Conservation (phyloP, 1,140 invertebrate species). For the Helicorthomorpha holstii region DNA sequence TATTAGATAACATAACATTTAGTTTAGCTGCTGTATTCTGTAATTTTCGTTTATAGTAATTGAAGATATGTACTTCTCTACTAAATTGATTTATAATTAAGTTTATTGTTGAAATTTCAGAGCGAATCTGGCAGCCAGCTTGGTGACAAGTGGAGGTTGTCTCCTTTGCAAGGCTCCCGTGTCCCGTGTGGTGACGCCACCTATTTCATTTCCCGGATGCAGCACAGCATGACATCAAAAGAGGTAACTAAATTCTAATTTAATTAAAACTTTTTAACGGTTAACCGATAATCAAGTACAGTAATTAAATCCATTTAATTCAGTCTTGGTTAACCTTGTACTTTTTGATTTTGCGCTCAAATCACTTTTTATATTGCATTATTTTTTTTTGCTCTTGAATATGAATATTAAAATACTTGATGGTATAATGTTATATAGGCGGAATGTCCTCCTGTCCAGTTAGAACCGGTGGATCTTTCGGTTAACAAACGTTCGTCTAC, state of each 20-base stretch:
- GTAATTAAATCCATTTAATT: neutral
- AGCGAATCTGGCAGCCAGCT: slow-evolving; percentile 1
- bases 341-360: no score
- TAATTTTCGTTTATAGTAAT: no score
- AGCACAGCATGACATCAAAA: slow-evolving; percentile 11
- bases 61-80: neutral
- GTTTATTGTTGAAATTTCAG: neutral
- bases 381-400: neutral
- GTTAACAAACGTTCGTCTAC: slow-evolving; percentile 26
- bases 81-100: neutral
- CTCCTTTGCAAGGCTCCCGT: neutral
- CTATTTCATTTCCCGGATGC: slow-evolving; percentile 5
- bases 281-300: no score
- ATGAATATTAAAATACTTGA: no score
- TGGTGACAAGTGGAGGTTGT: slow-evolving; percentile 5
- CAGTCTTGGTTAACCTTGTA: neutral
- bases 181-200: slow-evolving; percentile 3
- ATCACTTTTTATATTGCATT: no score
- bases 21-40: no score
- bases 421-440: slow-evolving; percentile 16
- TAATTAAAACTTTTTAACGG: no score
- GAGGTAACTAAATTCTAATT: slow-evolving; percentile 6
- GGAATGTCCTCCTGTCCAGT: slow-evolving; percentile 27
- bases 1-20: no score
- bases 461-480: slow-evolving; percentile 28